A percentile compares a stretch with the other conserved stretches of the same genome.
These are phyloP conservation scores for Cyclargus thomasi DNA, from an alignment of 1,140 invertebrate genomes.

Conservation along the genomic window DNA sequence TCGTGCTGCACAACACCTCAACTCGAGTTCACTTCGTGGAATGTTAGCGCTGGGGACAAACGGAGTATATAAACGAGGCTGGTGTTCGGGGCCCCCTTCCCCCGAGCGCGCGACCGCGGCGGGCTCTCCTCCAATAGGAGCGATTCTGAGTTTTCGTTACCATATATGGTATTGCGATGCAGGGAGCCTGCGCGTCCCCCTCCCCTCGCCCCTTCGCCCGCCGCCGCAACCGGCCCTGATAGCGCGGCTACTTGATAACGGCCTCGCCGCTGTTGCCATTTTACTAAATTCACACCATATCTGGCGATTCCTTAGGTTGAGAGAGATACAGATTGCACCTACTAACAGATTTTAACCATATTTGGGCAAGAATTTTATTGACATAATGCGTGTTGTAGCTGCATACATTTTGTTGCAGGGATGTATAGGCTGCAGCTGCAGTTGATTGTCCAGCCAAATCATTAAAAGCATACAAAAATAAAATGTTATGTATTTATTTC, in stretches of 20 bases:
- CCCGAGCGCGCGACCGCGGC: conserved; percentile 52
- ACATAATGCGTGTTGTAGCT: not conserved
- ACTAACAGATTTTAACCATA: not conserved
- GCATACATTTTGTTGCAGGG: no score
- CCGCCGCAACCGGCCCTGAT: conserved; percentile 44
- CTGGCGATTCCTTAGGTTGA: conserved; percentile 30
- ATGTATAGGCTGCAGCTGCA: no score
- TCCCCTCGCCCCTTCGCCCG: conserved; percentile 39
- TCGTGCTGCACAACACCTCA: conserved; percentile 65
- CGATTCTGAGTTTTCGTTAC: conserved; percentile 67
- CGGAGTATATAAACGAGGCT: conserved; percentile 68
- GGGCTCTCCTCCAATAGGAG: conserved; percentile 60
- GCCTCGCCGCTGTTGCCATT: conserved; percentile 24
- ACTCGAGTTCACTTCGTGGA: conserved; percentile 69
- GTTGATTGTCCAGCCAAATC: no score
- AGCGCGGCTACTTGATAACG: conserved; percentile 56
- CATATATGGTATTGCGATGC: conserved; percentile 73
- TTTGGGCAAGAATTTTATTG: not conserved
- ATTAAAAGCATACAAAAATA: no score
- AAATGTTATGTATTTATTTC: no score
- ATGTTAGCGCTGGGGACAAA: conserved; percentile 57
- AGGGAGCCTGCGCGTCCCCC: conserved; percentile 65
- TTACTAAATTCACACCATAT: conserved; percentile 27
- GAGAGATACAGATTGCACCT: conserved; percentile 15
- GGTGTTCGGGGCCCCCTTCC: conserved; percentile 66